phyloP scores from a whole-genome alignment of 2,888 invertebrate genomes.

The Eristalis tenax region DNA sequence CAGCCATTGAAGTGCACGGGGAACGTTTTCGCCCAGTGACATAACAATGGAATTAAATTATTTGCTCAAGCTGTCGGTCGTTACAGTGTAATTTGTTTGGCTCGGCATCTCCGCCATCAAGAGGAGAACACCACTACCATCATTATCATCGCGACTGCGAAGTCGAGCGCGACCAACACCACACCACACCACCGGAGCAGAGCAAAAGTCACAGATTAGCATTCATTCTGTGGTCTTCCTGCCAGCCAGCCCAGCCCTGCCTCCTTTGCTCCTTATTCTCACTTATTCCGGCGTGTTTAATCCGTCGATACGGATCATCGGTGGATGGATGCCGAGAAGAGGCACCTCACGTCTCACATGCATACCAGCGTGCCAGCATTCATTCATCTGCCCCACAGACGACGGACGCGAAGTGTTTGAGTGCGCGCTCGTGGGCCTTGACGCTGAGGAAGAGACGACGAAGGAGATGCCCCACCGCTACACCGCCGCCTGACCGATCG shows the following conservation, averaged over 20 bases:
- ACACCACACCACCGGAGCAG: background rate
- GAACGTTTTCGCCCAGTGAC: conserved; percentile 61
- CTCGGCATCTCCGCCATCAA: conserved; percentile 56
- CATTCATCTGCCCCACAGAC: conserved; percentile 41
- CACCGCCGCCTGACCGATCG: conserved; percentile 50
- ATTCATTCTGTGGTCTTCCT: conserved; percentile 58
- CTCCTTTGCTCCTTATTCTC: conserved; percentile 10
- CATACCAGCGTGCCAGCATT: conserved; percentile 34
- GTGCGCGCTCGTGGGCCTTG: background rate
- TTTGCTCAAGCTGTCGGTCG: conserved; percentile 71
- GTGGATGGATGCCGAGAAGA: conserved; percentile 54
- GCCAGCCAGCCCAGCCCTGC: conserved; percentile 24
- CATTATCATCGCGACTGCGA: background rate
- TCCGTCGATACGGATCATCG: conserved; percentile 65
- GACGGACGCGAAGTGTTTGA: background rate
- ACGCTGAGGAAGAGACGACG: background rate
- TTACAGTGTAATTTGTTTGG: conserved; percentile 70
- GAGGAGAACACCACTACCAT: conserved; percentile 7
- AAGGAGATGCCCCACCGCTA: conserved; percentile 39
- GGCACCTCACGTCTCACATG: conserved; percentile 30
- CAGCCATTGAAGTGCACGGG: conserved; percentile 31
- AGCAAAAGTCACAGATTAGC: conserved; percentile 53
- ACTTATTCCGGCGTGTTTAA: conserved; percentile 52
- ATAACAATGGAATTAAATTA: conserved; percentile 72
- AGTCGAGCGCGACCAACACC: background rate